A percentile compares a stretch with the other conserved stretches of the same genome.
phyloP scores from a whole-genome alignment of 2,797 vertebrate genomes.

The Tragelaphus oryx region DNA sequence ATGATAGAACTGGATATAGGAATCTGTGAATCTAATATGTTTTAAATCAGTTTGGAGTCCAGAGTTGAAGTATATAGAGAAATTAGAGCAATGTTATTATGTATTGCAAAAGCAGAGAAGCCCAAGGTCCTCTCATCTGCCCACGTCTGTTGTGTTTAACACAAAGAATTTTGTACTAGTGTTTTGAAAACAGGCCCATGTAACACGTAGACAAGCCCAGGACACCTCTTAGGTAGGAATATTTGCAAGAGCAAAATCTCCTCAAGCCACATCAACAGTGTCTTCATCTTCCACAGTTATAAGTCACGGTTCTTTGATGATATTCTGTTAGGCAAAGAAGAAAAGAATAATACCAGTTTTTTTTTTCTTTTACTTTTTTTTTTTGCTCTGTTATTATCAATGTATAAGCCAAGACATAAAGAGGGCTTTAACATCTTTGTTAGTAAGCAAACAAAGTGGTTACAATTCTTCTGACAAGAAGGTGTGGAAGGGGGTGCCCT shows the following conservation, averaged over 20 bases:
- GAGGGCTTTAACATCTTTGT: slow-evolving; percentile 61
- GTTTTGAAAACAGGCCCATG: neutral
- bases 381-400: slow-evolving; percentile 8
- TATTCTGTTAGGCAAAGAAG: slow-evolving; percentile 29
- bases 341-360: neutral
- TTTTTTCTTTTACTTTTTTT: neutral
- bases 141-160: neutral
- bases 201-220: neutral
- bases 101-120: neutral
- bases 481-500: neutral
- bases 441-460: slow-evolving; percentile 59
- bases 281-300: slow-evolving; percentile 21
- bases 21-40: neutral
- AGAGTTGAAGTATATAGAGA: neutral
- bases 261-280: neutral
- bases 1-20: neutral
- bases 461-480: slow-evolving; percentile 50
- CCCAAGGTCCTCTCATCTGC: neutral
- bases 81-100: neutral
- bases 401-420: slow-evolving; percentile 44
- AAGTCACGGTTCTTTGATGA: neutral
- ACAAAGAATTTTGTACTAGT: neutral
- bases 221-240: neutral
- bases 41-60: slow-evolving; percentile 4
- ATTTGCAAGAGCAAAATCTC: neutral